Base-by-base conservation (phyloP, 2,113 vertebrate species). In the Bos indicus region DNA sequence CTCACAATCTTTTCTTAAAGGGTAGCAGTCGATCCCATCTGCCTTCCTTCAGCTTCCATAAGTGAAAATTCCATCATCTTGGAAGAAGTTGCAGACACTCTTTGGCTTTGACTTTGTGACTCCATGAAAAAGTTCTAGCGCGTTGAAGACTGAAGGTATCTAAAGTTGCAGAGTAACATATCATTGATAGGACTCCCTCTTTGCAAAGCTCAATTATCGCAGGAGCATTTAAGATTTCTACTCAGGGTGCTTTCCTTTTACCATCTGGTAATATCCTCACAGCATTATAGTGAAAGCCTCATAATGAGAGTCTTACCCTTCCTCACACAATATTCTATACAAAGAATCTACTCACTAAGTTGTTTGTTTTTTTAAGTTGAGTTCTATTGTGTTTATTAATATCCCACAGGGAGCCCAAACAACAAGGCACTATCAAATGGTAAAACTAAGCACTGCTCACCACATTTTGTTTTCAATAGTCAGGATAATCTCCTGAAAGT, bases 401-500 rank as follows among this genome's bases (percentile, higher is more conserved):
- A 43, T 43, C 56, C 28, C 71, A 64, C 67, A 60, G 36, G 33
- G 28, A 90, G 1, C 15, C 26, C 48, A 96, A 95, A 88, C 17
- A 48, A 82, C 23, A 60, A 84, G 4, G 15, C 4, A 77, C 5
- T 84, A 36, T 48, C 40, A 90, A 28, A 80, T n/a, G 28, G 28
- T 92, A 60, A 96, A 80, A 25, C 33, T 92, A 92, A 96, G 77
- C 23, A 43, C 43, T 46, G 6, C 64, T 90, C 82, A 90, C 4
- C 13, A 88, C 6, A n/a, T 84, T 86, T 88, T 87, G 28, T 85
- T 82, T 85, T 56, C n/a, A 86, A 88, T 90, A 71, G 7, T n/a
- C 8, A 97, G 56, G 81, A 74, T 59, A 94, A 60, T 78, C 17
- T 96, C 88, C 81, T 96, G 43, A 95, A 85, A 82, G 9, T 77